Percentiles rank a stretch among this genome's conserved stretches.
phyloP scores from a whole-genome alignment of 2,113 vertebrate genomes.

The Neofelis nebulosa region DNA sequence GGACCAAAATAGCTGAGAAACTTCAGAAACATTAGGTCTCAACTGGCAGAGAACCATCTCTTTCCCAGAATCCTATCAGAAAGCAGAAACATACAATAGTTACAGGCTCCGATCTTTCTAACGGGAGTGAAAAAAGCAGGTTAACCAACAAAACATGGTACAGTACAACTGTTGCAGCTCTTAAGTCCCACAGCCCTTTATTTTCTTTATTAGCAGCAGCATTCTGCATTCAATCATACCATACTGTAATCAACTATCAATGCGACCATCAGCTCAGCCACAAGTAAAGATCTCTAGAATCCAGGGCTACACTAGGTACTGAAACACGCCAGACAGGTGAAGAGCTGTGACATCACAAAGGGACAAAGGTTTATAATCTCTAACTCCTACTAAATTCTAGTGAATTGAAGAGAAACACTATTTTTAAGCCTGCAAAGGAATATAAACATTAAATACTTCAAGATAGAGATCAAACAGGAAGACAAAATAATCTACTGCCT shows the following conservation, averaged over 20 bases:
- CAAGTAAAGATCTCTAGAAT: not conserved
- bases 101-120: not conserved
- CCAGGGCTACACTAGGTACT: not conserved
- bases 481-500: conserved; percentile 7
- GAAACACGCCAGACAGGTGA: not conserved
- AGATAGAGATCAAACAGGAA: conserved; percentile 45
- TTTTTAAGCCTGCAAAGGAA: conserved; percentile 29
- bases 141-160: not conserved
- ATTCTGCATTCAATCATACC: not conserved
- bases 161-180: not conserved
- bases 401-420: not conserved
- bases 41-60: not conserved
- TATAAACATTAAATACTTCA: conserved; percentile 36
- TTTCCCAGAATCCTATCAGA: not conserved
- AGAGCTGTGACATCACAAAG: not conserved
- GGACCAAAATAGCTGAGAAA: conserved; percentile 2
- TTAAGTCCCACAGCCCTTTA: not conserved
- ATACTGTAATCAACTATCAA: not conserved
- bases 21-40: not conserved
- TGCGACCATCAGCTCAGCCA: not conserved
- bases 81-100: not conserved
- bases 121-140: no score
- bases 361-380: not conserved
- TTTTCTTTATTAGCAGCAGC: not conserved
- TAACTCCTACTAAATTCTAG: not conserved